Percentiles rank a stretch among this genome's conserved stretches.
Conservation (phyloP, 92 coral and sea anemone species). For the Parazoanthus darwini region DNA sequence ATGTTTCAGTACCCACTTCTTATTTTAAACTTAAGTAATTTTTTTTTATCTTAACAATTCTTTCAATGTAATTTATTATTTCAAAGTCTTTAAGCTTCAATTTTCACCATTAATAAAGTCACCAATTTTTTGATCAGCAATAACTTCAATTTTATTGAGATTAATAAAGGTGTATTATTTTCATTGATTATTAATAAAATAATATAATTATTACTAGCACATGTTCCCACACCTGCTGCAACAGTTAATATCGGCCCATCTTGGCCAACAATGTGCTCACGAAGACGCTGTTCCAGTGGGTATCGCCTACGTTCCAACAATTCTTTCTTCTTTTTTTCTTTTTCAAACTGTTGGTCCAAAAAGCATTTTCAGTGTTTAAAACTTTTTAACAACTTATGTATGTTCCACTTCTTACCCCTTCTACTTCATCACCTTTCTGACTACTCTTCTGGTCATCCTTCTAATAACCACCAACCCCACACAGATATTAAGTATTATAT, state of each 20-base stretch:
- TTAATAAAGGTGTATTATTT: too few relatives aligned
- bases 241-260: constrained; percentile 96
- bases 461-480: not conserved
- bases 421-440: not conserved
- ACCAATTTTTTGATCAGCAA: too few relatives aligned
- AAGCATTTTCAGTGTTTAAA: not conserved
- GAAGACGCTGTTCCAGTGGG: constrained; percentile 89
- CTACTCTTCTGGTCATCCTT: not conserved
- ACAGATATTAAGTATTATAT: not conserved
- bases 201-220: too few relatives aligned
- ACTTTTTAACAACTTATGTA: too few relatives aligned
- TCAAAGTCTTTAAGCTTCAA: too few relatives aligned
- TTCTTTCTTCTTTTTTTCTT: constrained; percentile 81
- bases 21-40: too few relatives aligned
- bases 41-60: too few relatives aligned
- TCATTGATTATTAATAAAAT: too few relatives aligned
- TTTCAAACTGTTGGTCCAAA: constrained; percentile 59
- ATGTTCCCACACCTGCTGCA: constrained; percentile 74
- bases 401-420: not conserved
- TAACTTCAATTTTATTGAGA: too few relatives aligned
- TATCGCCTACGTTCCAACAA: constrained; percentile 87
- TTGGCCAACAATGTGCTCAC: constrained; percentile 95
- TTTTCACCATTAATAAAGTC: too few relatives aligned
- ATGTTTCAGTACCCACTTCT: too few relatives aligned
- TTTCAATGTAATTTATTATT: too few relatives aligned